These are phyloP conservation scores for Pseudopleuronectes americanus DNA, from an alignment of 2,797 vertebrate species.

Conservation along the genomic window DNA sequence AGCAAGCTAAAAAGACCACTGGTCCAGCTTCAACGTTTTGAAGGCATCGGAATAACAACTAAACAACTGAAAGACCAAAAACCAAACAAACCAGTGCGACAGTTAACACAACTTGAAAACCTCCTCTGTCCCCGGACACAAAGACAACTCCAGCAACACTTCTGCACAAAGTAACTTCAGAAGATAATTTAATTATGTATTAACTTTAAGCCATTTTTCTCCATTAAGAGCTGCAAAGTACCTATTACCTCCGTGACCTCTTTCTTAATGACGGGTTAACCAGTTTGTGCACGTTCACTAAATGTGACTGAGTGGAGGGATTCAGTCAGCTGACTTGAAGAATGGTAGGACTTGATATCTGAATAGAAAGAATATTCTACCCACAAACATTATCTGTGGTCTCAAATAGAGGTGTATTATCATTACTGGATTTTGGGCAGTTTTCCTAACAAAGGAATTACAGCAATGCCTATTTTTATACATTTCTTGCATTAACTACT, in stretches of 20 bases:
- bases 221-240: slow-evolving; percentile 62
- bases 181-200: slow-evolving; percentile 58
- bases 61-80: too few relatives aligned
- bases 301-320: slow-evolving; percentile 33
- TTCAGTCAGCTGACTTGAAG: not conserved
- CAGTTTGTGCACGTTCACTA: slow-evolving; percentile 25
- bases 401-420: too few relatives aligned
- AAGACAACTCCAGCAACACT: slow-evolving; percentile 1
- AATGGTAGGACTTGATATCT: not conserved
- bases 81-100: too few relatives aligned
- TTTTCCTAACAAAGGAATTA: too few relatives aligned
- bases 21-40: not conserved
- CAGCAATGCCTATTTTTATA: too few relatives aligned
- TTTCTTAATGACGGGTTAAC: slow-evolving; percentile 50
- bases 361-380: slow-evolving; percentile 2
- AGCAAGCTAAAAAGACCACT: not conserved
- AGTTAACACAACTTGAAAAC: not conserved
- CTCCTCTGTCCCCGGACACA: not conserved
- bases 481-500: too few relatives aligned
- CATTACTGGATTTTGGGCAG: too few relatives aligned
- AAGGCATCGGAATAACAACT: too few relatives aligned
- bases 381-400: not conserved
- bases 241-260: slow-evolving; percentile 54
- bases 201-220: slow-evolving; percentile 59
- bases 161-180: slow-evolving; percentile 27